A percentile compares a stretch with the other conserved stretches of the same genome.
phyloP scores from a whole-genome alignment of 2,797 vertebrate genomes.

The Chanos chanos region DNA sequence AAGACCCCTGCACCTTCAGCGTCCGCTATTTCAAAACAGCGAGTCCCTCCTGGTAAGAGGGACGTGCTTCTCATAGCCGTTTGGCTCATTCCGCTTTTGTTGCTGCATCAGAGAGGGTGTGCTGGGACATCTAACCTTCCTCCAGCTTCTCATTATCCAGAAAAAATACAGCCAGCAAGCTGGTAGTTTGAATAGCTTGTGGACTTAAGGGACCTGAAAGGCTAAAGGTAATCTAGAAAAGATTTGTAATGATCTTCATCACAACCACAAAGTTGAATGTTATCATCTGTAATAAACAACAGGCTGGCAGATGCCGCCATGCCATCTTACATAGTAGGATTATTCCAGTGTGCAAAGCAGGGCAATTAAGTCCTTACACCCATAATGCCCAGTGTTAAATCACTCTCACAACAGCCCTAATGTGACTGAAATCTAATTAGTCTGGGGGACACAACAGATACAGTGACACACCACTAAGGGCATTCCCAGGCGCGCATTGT shows the following conservation, averaged over 20 bases:
- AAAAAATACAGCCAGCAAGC: constrained; percentile 53
- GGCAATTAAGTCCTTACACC: no score
- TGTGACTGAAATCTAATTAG: background rate
- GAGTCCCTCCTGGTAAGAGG: constrained; percentile 8
- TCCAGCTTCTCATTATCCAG: constrained; percentile 57
- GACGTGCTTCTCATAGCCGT: constrained; percentile 28
- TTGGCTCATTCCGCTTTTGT: constrained; percentile 24
- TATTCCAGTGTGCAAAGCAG: no score
- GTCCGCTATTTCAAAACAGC: constrained; percentile 44
- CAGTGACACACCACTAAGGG: background rate
- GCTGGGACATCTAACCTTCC: constrained; percentile 50
- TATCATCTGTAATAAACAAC: constrained; percentile 10
- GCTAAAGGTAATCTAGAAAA: constrained; percentile 49
- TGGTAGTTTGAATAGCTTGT: constrained; percentile 47
- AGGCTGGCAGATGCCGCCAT: no score
- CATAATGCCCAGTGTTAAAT: no score
- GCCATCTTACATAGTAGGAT: no score
- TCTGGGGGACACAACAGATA: background rate
- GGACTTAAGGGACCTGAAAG: constrained; percentile 37
- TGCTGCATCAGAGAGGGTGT: constrained; percentile 3
- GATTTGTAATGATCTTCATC: constrained; percentile 51
- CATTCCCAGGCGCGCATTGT: no score
- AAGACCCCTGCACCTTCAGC: constrained; percentile 20
- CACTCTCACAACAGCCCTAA: background rate
- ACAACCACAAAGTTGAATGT: constrained; percentile 34